Conservation (phyloP, 2,888 invertebrate genomes). For the Frankliniella fusca region DNA sequence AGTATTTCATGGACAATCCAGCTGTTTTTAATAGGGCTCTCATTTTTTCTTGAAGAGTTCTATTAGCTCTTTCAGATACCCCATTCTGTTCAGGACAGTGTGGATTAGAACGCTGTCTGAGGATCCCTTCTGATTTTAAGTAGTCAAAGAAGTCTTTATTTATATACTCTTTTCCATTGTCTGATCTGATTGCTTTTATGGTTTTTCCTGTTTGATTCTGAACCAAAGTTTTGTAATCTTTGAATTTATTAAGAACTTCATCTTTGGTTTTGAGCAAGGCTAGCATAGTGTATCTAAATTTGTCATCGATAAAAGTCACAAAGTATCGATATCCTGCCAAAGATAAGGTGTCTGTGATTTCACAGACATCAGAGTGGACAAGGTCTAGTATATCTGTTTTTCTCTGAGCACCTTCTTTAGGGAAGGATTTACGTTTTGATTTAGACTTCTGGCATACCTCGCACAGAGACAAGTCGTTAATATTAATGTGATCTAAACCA, state of each 20-base stretch:
- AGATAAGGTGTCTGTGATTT: conserved; percentile 39
- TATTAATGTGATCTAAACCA: no score
- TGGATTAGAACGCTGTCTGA: conserved; percentile 39
- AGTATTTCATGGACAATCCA: no score
- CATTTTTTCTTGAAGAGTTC: no score
- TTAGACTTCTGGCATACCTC: no score
- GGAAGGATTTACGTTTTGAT: no score
- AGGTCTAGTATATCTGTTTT: no score
- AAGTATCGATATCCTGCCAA: conserved; percentile 41
- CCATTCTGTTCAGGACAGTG: conserved; percentile 43
- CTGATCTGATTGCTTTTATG: conserved; percentile 41
- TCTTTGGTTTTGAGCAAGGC: conserved; percentile 42
- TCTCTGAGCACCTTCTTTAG: no score
- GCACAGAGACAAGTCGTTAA: no score
- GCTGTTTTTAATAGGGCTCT: no score
- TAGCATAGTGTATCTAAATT: conserved; percentile 40
- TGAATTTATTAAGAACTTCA: conserved; percentile 40
- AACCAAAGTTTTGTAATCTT: conserved; percentile 41
- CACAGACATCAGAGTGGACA: conserved; percentile 42
- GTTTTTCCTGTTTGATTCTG: conserved; percentile 41
- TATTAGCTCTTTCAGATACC: conserved; percentile 37
- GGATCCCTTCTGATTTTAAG: conserved; percentile 33
- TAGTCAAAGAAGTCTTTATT: conserved; percentile 38
- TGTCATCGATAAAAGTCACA: conserved; percentile 44
- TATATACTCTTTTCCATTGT: conserved; percentile 41